These are phyloP conservation scores for Protonemura montana DNA, from an alignment of 2,888 invertebrate species.

Conservation along the genomic window DNA sequence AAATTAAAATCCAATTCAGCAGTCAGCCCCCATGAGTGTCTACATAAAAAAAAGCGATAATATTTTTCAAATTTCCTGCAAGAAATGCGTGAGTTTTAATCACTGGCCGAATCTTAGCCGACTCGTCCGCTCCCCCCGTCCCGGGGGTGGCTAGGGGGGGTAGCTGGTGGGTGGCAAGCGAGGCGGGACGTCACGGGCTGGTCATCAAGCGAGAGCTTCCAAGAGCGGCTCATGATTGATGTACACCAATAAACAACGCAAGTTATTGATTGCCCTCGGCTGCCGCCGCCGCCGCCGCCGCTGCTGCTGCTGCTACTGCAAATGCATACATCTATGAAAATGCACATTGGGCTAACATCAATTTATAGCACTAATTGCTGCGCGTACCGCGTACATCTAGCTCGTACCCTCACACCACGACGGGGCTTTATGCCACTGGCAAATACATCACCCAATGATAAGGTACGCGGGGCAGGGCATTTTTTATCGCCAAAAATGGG, in stretches of 20 bases:
- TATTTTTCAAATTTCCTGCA: conserved; percentile 7
- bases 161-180: neutral
- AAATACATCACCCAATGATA: neutral
- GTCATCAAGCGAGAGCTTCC: neutral
- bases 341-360: neutral
- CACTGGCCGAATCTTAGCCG: neutral
- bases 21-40: no score
- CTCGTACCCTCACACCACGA: no score
- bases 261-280: neutral
- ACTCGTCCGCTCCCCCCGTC: neutral
- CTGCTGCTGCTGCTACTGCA: neutral
- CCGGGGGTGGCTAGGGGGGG: neutral
- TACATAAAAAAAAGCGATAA: neutral
- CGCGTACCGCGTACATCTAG: neutral
- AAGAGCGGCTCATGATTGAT: conserved; percentile 5
- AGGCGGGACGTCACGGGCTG: neutral
- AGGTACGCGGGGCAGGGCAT: neutral
- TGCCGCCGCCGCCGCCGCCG: neutral
- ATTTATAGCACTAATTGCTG: conserved; percentile 3
- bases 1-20: no score
- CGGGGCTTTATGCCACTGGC: no score
- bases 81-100: neutral
- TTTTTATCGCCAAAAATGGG: neutral
- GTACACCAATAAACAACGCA: neutral
- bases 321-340: conserved; percentile 12